These are phyloP conservation scores for Acrocephalus kingi DNA, from an alignment of 2,113 vertebrate species.

Conservation along the genomic window DNA sequence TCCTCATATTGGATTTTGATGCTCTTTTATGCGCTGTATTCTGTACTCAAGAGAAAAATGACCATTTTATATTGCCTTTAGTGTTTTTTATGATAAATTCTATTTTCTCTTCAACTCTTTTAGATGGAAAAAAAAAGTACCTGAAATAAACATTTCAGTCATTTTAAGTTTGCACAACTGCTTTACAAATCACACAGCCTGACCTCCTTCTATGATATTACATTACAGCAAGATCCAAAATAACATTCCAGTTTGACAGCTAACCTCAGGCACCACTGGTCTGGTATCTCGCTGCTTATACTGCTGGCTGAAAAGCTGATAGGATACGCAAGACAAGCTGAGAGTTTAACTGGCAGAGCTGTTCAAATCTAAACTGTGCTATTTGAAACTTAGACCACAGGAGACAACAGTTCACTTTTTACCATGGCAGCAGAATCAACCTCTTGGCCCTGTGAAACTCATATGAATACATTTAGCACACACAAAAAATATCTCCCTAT, in stretches of 20 bases:
- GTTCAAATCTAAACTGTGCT: slow-evolving; percentile 58
- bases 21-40: not conserved
- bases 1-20: not conserved
- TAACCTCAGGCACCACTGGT: slow-evolving; percentile 73
- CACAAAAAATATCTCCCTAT: slow-evolving; percentile 74
- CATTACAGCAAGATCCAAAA: slow-evolving; percentile 77
- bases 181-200: slow-evolving; percentile 77
- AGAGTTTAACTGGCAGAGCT: slow-evolving; percentile 61
- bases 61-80: not conserved
- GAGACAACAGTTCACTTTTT: slow-evolving; percentile 81
- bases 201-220: slow-evolving; percentile 68
- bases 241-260: slow-evolving; percentile 76
- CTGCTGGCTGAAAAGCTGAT: slow-evolving; percentile 48
- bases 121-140: not conserved
- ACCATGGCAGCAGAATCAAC: slow-evolving; percentile 83
- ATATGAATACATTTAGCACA: slow-evolving; percentile 81
- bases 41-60: not conserved
- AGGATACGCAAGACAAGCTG: slow-evolving; percentile 58
- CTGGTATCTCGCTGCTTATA: slow-evolving; percentile 35
- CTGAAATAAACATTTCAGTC: slow-evolving; percentile 20
- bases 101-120: not conserved
- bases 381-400: slow-evolving; percentile 70
- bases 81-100: not conserved
- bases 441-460: slow-evolving; percentile 79
- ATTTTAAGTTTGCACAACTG: slow-evolving; percentile 37